phyloP scores from a whole-genome alignment of 2,797 vertebrate genomes.

The Hoplostethus mediterraneus region DNA sequence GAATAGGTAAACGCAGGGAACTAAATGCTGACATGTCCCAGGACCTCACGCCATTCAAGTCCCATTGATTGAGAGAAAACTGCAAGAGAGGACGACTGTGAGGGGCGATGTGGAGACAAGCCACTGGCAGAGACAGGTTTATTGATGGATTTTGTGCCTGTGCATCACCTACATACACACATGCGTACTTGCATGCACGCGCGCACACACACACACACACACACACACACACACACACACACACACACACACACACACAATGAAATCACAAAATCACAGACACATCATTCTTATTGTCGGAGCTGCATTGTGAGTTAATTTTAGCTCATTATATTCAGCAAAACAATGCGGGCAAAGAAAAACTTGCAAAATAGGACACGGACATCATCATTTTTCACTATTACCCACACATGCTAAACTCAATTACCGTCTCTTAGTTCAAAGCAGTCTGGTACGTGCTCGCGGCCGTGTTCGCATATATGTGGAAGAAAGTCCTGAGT shows the following conservation, averaged over 20 bases:
- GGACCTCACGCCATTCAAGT: constrained; percentile 25
- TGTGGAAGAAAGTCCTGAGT: constrained; percentile 39
- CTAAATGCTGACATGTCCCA: constrained; percentile 11
- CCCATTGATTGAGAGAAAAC: constrained; percentile 26
- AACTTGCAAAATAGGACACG: constrained; percentile 42
- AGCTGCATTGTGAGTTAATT: constrained; percentile 53
- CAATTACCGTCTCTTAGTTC: constrained; percentile 58
- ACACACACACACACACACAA: not conserved
- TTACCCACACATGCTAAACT: constrained; percentile 57
- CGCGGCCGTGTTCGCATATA: constrained; percentile 39
- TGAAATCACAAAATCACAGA: constrained; percentile 2
- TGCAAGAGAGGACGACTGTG: constrained; percentile 14
- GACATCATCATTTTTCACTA: constrained; percentile 63
- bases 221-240: constrained; percentile 29
- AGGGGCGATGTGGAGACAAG: constrained; percentile 41
- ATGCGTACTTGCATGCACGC: constrained; percentile 7
- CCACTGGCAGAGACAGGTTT: constrained; percentile 39
- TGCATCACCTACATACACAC: constrained; percentile 44
- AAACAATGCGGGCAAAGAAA: constrained; percentile 37
- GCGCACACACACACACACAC: not conserved
- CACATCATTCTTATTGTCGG: constrained; percentile 48
- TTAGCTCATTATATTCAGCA: constrained; percentile 62
- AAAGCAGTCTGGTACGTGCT: constrained; percentile 39
- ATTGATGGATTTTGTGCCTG: constrained; percentile 42
- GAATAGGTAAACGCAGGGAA: constrained; percentile 9